Evolutionary conservation across 2,113 vertebrate species (phyloP), one percentile per base, ranked within the genome.

Genomic region (Anthoscopus minutus): DNA sequence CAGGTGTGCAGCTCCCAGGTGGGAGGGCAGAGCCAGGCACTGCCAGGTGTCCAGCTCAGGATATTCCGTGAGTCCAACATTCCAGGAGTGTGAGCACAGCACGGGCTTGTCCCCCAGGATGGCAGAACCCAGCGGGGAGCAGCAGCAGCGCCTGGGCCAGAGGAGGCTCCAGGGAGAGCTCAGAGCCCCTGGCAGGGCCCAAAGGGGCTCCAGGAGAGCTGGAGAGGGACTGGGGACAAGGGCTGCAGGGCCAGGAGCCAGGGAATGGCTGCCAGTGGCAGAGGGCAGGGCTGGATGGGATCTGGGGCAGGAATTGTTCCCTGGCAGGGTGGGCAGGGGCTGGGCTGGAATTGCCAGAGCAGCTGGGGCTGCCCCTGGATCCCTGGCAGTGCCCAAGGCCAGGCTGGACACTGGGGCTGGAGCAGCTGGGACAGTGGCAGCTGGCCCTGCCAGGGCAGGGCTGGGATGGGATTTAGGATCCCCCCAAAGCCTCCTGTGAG

Each of bases 231-330:
- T 70, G 67, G 47, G 67, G 67, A 51, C 65, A 60, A n/a, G 37
- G 31, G 1, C 1, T 45, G 38, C 4, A n/a, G 44, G 28, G 58
- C 14, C 48, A 56, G 40, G 22, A 56, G 1, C 0, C 28, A 37
- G 58, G 58, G 23, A 64, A 72, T 44, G 48, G 47, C 66, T 77
- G 8, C 54, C 45, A 71, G 0, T 53, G 66, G 25, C 45, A 61
- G 21, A 61, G 37, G 15, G 25, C 8, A 30, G 66, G 4, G 2
- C 0, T 38, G 35, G 58, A 3, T 64, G 58, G 58, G 40, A 64
- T 11, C 7, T 9, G 33, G 28, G 48, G 9, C 3, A 54, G 53
- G n/a, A 62, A 37, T 71, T 30, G 7, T 19, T 51, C 47, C 37
- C 66, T 83, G 47, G 17, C 5, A 72, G 23, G 27, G 57, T 66